Evolutionary conservation across 2,113 vertebrate genomes (phyloP), one percentile per base, ranked within the genome.

Genomic region (Irena cyanogastra): DNA sequence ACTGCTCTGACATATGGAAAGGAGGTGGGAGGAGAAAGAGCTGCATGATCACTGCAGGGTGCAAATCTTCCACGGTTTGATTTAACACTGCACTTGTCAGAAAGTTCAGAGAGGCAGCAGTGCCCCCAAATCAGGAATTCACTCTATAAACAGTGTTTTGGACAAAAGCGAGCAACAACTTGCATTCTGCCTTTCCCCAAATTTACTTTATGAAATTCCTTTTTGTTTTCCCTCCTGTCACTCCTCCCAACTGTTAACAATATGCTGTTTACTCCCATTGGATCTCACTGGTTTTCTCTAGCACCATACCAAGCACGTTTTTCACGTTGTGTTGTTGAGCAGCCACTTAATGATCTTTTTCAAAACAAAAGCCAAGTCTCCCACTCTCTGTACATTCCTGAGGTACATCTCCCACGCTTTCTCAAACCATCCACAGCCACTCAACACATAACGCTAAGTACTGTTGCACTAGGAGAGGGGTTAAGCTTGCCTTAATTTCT

Each of bases 331-430:
- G 6, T 15, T 78, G 31, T 70, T 59, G 63, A 42, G 15, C 15
- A 71, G 28, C 22, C 60, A 45, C 10, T 77, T 63, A 71, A 69
- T 18, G 24, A 82, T n/a, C n/a, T 64, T 75, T 77, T 49, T 11
- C 64, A 70, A 86, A 61, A 65, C 15, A 57, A 22, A 56, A 89
- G 41, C 11, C 57, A 79, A 37, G 23, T 41, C 54, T 82, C 53
- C 28, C 27, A 31, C 28, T 56, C 44, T 35, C 63, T 50, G 16
- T 19, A 37, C 3, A 1, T n/a, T 50, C 33, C 21, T 57, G 20
- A 24, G 16, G 8, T 31, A 47, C 2, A 2, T 13, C 5, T 20
- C 27, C 24, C 3, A 3, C 2, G 5, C 27, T 50, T 42, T 63
- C 69, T 15, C 81, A 45, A 26, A 69, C 41, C 6, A 52, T 8